Evolutionary conservation across 1,140 invertebrate genomes (phyloP).

Genomic region (Oppia nitens): DNA sequence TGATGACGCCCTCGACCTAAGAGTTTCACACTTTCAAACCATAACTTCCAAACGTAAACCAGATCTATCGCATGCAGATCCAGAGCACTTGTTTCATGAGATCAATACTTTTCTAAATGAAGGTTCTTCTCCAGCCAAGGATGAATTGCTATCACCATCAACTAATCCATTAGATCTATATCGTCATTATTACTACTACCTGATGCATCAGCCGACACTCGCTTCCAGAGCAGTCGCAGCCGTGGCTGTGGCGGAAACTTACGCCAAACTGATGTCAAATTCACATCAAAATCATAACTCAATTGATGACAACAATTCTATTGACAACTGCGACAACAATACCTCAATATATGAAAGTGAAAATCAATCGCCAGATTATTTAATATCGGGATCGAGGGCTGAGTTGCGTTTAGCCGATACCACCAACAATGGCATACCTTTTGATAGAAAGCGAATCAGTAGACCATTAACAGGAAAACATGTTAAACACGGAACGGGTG

Average conservation of each 20-base stretch:
- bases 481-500: slow-evolving; percentile 34
- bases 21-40: background rate
- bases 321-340: background rate
- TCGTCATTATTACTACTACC: slow-evolving; percentile 12
- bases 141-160: background rate
- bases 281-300: background rate
- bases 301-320: background rate
- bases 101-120: background rate
- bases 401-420: slow-evolving; percentile 15
- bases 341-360: slow-evolving; percentile 6
- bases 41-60: background rate
- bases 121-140: background rate
- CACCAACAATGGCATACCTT: slow-evolving; percentile 4
- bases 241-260: slow-evolving; percentile 10
- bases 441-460: slow-evolving; percentile 27
- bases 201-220: slow-evolving; percentile 8
- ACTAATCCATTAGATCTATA: slow-evolving; percentile 6
- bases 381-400: background rate
- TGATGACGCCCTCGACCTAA: background rate
- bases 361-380: slow-evolving; percentile 5
- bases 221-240: slow-evolving; percentile 11
- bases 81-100: background rate
- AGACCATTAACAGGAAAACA: slow-evolving; percentile 33
- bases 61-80: background rate
- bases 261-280: slow-evolving; percentile 6